Base-by-base conservation (phyloP, 2,888 invertebrate species). In the Tanypteryx hageni region DNA sequence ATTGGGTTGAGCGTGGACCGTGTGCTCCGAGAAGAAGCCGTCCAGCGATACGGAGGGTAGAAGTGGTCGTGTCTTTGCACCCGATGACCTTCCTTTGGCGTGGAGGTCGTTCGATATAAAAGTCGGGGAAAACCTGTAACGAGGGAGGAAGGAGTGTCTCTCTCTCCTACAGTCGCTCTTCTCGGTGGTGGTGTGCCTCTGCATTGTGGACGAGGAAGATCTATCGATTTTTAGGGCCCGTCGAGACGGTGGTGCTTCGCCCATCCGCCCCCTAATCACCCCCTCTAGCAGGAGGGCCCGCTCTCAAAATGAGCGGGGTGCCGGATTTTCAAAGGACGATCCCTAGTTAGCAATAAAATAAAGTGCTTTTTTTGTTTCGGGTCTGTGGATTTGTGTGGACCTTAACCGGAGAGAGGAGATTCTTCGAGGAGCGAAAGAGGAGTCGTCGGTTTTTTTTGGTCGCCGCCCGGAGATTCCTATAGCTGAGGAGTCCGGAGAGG, bases 311-410 rank as follows among this genome's bases (percentile, higher is more conserved):
- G 89, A 89, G 44, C 31, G 64, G 44, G 64, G 44, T 64, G 27
- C 18, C n/a, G 64, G 64, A 68, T 64, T n/a, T 61, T 31, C 31
- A 22, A 18, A 61, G 27, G 89, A 64, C 31, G 44, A 64, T 31
- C 68, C 57, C 64, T 61, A 64, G 89, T 68, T 89, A 56, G 64
- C n/a, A 18, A 76, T 18, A 76, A 76, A 22, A 61, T 2, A 76
- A 76, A 27, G 22, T 22, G 22, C 13, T 76, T 27, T 76, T 27
- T 76, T 76, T 76, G 89, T 89, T 89, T 89, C 44, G 27, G 22
- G 64, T 64, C n/a, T 61, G 68, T 56, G 89, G 64, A 44, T 68
- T 89, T 64, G 59, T 56, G 68, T 89, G 89, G 58, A 86, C 61
- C 89, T 76, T 27, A 76, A 76, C 22, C 22, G 76, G 76, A 10